Base-by-base conservation (phyloP, 2,888 invertebrate genomes). In the Urechis unicinctus region DNA sequence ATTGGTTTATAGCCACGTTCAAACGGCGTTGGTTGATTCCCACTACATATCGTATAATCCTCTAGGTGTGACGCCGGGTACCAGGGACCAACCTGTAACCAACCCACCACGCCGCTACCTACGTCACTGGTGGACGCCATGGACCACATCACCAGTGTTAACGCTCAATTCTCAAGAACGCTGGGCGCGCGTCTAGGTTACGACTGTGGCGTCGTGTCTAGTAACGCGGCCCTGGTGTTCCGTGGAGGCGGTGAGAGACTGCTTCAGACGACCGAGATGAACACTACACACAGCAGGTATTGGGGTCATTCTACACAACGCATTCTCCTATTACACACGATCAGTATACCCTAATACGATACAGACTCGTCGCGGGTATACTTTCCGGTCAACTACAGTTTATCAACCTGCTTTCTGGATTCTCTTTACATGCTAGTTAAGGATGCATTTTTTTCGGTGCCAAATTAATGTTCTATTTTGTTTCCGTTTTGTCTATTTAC, bases 51-150 rank as follows among this genome's bases (percentile, higher is more conserved):
- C n/a, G n/a, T n/a, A n/a, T n/a, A n/a, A n/a, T 36, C 22, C 31
- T 29, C 9, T 62, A 78, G 78, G 24, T 79, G 79, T 69, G 77
- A 79, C 60, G 71, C 73, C 64, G 78, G 78, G 2, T 78, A 68
- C 60, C 55, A 61, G 41, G 79, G 78, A 0, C 53, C 59, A 0
- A 64, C 66, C 0, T 79, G 78, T 65, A 64, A 69, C 28, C 53
- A 62, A 3, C 42, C 72, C 6, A 68, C 68, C 0, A 42, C 45
- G 4, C 31, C 17, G 4, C 45, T 57, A 26, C 63, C 63, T 2
- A 48, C 57, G 1, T 22, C 57, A 26, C 25, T 62, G 6, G 53
- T 60, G 6, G 58, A 58, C 3, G 29, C 50, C 29, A 28, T 62
- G 54, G 28, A 53, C 45, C 24, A 51, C 1, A n/a, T 54, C 9